Evolutionary conservation across 1,140 invertebrate genomes (phyloP), one percentile per base, ranked within the genome.

Genomic region (Papilio xuthus): DNA sequence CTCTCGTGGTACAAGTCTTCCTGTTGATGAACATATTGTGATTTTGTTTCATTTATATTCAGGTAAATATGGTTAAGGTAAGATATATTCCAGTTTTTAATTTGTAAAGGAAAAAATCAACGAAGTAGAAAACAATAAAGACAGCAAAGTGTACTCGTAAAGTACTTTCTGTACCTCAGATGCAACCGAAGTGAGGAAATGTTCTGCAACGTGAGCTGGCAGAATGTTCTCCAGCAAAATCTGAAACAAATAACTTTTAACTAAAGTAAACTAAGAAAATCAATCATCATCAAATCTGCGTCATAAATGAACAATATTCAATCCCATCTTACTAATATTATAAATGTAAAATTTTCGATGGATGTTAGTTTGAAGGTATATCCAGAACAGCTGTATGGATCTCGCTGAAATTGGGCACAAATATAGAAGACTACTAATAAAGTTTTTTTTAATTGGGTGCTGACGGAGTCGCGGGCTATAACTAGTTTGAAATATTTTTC

Each of bases 181-280:
- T 4, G 95, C 95, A 79, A 96, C 94, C 2, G 95, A 95, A 4
- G 95, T 94, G 13, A 99, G 94, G 92, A 99, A 99, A 90, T 99
- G 97, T 80, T 98, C 96, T 0, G 98, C 98, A 0, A 99, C 98
- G 89, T 99, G 98, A 79, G 97, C 97, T 4, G 99, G 99, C 37
- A 99, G 94, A 86, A 99, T 99, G 84, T 99, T 99, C 94, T 99
- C 98, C 67, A 99, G 92, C 3, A 99, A 95, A 88, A 98, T 96
- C 95, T 96, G 87, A 50, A 92, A 90, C 4, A 28, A 23, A 77
- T 56, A 63, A 78, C 32, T 15, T 23, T 74, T 78, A 23, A 28
- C 8, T 73, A n/a, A 67, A 20, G 4, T 1, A 56, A 4, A 13
- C 10, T 23, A 23, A 56, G 10, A n/a, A 53, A 26, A 26, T 10